Base-by-base conservation (phyloP, 53 echinoderm and acorn worm genomes). In the Patiria pectinifera region DNA sequence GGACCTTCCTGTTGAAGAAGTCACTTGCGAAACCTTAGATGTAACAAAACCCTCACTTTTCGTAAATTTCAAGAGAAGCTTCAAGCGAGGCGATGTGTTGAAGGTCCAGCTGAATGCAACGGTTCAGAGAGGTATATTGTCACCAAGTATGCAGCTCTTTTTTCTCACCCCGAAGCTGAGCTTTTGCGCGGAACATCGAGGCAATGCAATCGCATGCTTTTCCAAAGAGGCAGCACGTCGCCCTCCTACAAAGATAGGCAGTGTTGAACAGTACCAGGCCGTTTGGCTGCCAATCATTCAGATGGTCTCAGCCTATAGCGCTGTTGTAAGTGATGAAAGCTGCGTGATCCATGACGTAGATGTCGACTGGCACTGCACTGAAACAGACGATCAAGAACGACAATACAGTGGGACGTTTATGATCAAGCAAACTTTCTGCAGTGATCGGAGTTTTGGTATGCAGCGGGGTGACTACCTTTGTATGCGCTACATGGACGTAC, bases 141-240 rank as follows among this genome's bases (percentile, higher is more conserved):
- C 86, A 9, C 97, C 98, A 1, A 59, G 85, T 60, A 48, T 97
- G 24, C 98, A 97, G 86, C 93, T 97, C 11, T 86, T 95, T 87
- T 89, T 94, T 74, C 87, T 96, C 60, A 97, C 95, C 21, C 96
- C 96, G 48, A 91, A 91, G 77, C 69, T 97, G 6, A 90, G 91
- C 48, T 35, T 97, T 71, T 97, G 98, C 66, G 80, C 87, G 13
- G 98, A 97, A 83, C 98, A 97, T 85, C 93, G 96, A 44, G 84
- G 61, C 22, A 91, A 93, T 69, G 93, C 98, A 18, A 86, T 97
- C 22, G 81, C 53, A 49, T 93, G 95, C 81, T 95, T 97, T 83
- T 77, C 94, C 60, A 80, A 75, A 48, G 82, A 94, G 3, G 96
- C 95, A 9, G 91, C 83, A 44, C 70, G 75, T 15, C 82, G 91